Base-by-base conservation (phyloP, 2,797 vertebrate species). In the Galaxias olidus region DNA sequence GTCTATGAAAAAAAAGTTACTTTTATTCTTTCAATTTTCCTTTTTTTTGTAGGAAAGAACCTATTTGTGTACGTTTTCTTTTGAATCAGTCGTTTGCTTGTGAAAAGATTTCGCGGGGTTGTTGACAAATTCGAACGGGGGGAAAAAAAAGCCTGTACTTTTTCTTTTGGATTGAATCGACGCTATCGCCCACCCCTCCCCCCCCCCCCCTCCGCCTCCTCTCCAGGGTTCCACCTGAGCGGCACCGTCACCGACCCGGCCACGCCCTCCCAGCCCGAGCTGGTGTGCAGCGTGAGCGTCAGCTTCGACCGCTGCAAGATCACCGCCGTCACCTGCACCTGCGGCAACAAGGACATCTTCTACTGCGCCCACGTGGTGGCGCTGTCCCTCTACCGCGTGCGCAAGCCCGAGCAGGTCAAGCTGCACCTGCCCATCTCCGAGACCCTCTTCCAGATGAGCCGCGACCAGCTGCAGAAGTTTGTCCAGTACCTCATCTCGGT, bases 231-330 rank as follows among this genome's bases (percentile, higher is more conserved):
- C 82, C 94, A 95, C 76, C 86, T 95, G 78, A 95, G 94, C n/a
- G 94, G 94, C 82, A 95, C 94, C 44, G 94, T 95, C 70, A 94
- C 91, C 59, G 94, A 95, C 73, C 94, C 93, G 74, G 92, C 93
- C 76, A 86, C 92, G 74, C 82, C 92, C 48, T 92, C 93, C 12
- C 93, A 95, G 73, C 93, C 94, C 76, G 93, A 95, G 90, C 87
- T 90, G 80, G 88, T 94, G 89, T 95, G 92, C 91, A 95, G 91
- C 72, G 94, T 95, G 83, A 94, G 94, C 84, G 95, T 95, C 89
- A 95, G 94, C 88, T 95, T 95, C 85, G 94, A 95, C 88, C 94
- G 94, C 92, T 95, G 94, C 92, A 95, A 95, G 91, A 95, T 95
- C 93, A 95, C 94, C 86, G 94, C 94, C 74, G 94, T 95, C 82